Evolutionary conservation across 2,888 invertebrate species (phyloP), one percentile per base, ranked within the genome.

Genomic region (Gonocerus acuteangulatus): DNA sequence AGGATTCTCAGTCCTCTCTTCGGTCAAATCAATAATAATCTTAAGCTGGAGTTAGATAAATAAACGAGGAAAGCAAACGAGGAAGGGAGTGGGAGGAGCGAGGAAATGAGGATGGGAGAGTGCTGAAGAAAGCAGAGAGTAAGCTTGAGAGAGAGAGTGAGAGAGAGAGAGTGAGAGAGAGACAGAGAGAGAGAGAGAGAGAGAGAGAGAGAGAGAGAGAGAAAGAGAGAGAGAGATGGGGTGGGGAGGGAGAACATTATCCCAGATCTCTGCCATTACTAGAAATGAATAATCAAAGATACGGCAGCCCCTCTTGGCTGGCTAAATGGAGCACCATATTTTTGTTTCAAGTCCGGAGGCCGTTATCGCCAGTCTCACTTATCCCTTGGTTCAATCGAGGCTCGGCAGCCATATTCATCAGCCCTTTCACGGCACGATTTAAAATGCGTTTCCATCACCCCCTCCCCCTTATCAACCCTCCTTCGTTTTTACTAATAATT

Each of bases 211-310:
- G 27, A 23, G 49, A 49, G 22, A 49, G 11, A 39, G 27, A 44
- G 52, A 27, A 56, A 27, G 48, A 23, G 47, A 42, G 22, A 32
- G 32, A 32, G 36, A n/a, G 19, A 36, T 34, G 3, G 21, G 21
- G 39, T 21, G 19, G 45, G 44, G 19, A 23, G 19, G 39, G n/a
- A n/a, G 52, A 48, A 16, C 27, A 36, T 45, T 39, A 48, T 45
- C 52, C 48, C 48, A 65, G 54, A 65, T 65, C 62, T 62, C 57
- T 65, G 48, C 65, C 65, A 65, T 65, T 65, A 65, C 65, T 63
- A 65, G 65, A 65, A 65, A 65, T 65, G 65, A 65, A 65, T 65
- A 65, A 65, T 65, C 65, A 65, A 65, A 61, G 61, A 51, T 54
- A 56, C 60, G 23, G 42, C 49, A 32, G 7, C 27, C 32, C 49